A percentile compares a stretch with the other conserved stretches of the same genome.
These are phyloP conservation scores for Brenthis hecate DNA, from an alignment of 2,888 invertebrate species.

Conservation along the genomic window DNA sequence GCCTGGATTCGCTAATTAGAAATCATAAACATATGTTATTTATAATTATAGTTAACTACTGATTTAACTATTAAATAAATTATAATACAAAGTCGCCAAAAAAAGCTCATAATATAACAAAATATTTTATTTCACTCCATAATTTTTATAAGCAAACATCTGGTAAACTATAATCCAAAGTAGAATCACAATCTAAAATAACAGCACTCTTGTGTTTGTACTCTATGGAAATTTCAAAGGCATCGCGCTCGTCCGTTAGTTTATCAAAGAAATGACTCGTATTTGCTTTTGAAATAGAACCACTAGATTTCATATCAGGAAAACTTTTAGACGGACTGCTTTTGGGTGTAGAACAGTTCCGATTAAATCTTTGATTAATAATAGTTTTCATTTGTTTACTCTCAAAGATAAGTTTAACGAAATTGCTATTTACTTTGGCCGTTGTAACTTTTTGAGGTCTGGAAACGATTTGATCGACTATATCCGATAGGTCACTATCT, in stretches of 20 bases:
- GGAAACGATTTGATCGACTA: conserved; percentile 67
- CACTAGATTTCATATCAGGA: conserved; percentile 45
- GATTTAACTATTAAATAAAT: neutral
- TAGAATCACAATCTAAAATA: conserved; percentile 55
- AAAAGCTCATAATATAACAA: neutral
- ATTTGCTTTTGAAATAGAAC: conserved; percentile 53
- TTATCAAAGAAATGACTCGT: conserved; percentile 82
- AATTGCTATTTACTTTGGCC: conserved; percentile 61
- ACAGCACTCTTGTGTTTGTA: conserved; percentile 57
- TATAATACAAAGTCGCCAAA: neutral
- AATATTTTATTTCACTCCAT: neutral
- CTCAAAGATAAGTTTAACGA: conserved; percentile 64
- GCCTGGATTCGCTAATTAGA: too few relatives aligned
- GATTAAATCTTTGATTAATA: conserved; percentile 50
- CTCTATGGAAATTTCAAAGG: conserved; percentile 84
- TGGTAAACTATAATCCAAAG: conserved; percentile 65
- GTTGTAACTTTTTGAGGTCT: conserved; percentile 56
- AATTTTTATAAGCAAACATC: conserved; percentile 54
- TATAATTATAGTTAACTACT: too few relatives aligned
- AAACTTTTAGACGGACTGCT: conserved; percentile 54
- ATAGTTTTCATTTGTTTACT: conserved; percentile 47
- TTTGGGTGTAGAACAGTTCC: conserved; percentile 69
- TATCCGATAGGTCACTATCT: conserved; percentile 64
- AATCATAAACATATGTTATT: too few relatives aligned
- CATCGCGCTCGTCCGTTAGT: conserved; percentile 76